phyloP scores from a whole-genome alignment of 2,113 vertebrate species.

The Myrmophylax atrothorax region DNA sequence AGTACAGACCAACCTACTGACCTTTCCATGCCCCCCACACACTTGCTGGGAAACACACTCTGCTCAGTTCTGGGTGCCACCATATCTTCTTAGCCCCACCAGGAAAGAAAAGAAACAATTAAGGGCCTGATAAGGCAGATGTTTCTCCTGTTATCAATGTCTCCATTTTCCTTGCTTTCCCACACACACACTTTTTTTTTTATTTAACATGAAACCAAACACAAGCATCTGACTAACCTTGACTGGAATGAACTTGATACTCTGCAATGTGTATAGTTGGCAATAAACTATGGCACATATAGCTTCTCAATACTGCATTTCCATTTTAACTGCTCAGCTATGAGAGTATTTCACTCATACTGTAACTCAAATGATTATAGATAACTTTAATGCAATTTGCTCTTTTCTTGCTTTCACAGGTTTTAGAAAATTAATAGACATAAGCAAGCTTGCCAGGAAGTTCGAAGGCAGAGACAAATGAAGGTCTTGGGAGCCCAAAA shows the following conservation, averaged over 20 bases:
- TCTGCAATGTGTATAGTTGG: not conserved
- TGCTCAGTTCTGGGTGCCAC: not conserved
- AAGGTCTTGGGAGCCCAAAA: conserved; percentile 57
- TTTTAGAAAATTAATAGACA: conserved; percentile 69
- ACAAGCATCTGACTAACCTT: conserved; percentile 29
- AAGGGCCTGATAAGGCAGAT: not conserved
- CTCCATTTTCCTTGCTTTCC: not conserved
- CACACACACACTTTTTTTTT: no score
- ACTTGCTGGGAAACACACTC: not conserved
- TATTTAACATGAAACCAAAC: not conserved
- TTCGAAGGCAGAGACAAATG: conserved; percentile 68
- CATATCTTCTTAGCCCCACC: not conserved
- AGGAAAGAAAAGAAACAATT: not conserved
- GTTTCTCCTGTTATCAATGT: not conserved
- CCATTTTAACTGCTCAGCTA: conserved; percentile 61
- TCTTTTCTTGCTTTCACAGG: conserved; percentile 44
- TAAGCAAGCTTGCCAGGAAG: conserved; percentile 62
- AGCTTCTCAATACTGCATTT: conserved; percentile 34
- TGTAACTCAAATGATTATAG: conserved; percentile 66
- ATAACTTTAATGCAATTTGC: conserved; percentile 71
- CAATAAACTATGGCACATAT: conserved; percentile 39
- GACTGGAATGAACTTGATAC: conserved; percentile 12
- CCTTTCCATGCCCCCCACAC: not conserved
- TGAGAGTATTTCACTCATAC: conserved; percentile 57
- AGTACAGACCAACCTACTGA: not conserved